Evolutionary conservation across 1,140 invertebrate genomes (phyloP), one percentile per base, ranked within the genome.

Genomic region (Sitobion miscanthi): DNA sequence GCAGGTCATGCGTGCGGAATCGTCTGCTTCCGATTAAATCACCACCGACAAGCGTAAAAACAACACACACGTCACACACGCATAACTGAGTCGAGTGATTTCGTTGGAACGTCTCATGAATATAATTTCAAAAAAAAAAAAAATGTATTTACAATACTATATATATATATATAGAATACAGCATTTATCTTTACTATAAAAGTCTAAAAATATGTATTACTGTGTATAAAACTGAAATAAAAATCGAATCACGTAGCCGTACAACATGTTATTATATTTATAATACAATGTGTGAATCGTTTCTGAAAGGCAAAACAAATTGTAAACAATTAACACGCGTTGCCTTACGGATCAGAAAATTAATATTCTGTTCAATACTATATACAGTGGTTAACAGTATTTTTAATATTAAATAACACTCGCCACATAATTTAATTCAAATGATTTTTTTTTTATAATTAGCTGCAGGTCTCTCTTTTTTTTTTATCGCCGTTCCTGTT

Each of bases 11-110:
- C 35, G 49, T 25, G 87, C 20, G 87, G 38, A 54, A 57, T 38
- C 88, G 88, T 89, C 52, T 57, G 88, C 35, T 89, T 5, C 35
- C 49, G 88, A 89, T 89, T 89, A 89, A 57, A 89, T 89, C 88
- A 38, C 21, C 20, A 20, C 47, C 8, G 30, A 9, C 35, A 35
- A 23, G n/a, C 23, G 49, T 54, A 89, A 89, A 54, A 54, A 89
- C 87, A 89, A 54, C 87, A 45, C 30, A 85, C 23, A 49, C 83
- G 23, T 38, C 77, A 86, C 25, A 86, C 20, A 30, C 45, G 9
- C 45, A 82, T 23, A 83, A 1, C 17, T 5, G 38, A 45, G 35
- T 38, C 38, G 42, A 47, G 14, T 86, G 85, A 47, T 86, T 42
- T 86, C 14, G 42, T 45, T 14, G 23, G 25, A 11, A 86, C 45